Evolutionary conservation across 2,113 vertebrate genomes (phyloP), one percentile per base, ranked within the genome.

Genomic region (Poicephalus meyeri): DNA sequence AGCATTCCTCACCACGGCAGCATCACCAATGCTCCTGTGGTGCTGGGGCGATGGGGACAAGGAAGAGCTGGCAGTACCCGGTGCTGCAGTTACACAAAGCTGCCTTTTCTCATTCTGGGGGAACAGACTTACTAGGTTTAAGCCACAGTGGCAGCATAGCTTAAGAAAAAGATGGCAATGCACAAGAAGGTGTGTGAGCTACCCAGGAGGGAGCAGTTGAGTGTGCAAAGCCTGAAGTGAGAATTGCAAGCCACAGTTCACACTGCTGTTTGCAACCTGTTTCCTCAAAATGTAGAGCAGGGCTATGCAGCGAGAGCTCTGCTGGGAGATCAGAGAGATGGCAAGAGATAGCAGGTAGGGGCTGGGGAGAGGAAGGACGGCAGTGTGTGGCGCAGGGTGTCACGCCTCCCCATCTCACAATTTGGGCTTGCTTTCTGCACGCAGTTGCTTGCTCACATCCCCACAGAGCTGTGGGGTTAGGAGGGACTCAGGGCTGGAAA

Each of bases 281-380:
- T 93, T 90, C 90, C 91, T 92, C 85, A 77, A 83, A 80, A 88
- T 35, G 76, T 21, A 74, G 66, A 88, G 87, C 96, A 89, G 39
- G 20, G 80, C 49, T 91, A 31, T 93, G 81, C 68, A 83, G 87
- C 1, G 6, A 66, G 87, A 87, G 47, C 47, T 47, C 25, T 72
- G 52, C 11, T 1, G 17, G 31, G 44, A 89, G 70, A 77, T 63
- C 71, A 73, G 55, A 49, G 91, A 95, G 91, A 96, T 94, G 39
- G 71, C 3, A 10, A 74, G 65, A 97, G 91, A 97, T 88, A 91
- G 61, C 29, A 73, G 79, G 44, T 60, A 64, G 44, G 89, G 63
- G 42, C 23, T 37, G 33, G 19, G 49, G 39, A 42, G 21, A 82
- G 93, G 81, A 70, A 91, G 78, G 78, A 53, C 16, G 69, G 29